Evolutionary conservation across 2,113 vertebrate genomes (phyloP).

Genomic region (Syrrhaptes paradoxus): DNA sequence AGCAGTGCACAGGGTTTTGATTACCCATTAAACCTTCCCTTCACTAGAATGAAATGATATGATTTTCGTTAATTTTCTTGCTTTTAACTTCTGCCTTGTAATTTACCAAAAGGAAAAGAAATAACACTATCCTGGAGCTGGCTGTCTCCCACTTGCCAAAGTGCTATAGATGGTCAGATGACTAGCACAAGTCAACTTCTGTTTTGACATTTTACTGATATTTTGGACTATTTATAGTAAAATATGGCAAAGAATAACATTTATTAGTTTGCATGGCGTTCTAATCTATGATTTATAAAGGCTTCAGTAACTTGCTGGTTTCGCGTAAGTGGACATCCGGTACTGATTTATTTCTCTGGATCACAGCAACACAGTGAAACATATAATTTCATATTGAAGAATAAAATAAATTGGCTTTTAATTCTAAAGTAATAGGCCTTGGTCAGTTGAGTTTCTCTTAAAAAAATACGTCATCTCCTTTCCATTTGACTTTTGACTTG

Average conservation of each 20-base stretch:
- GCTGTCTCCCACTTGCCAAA: background rate
- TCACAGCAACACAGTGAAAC: background rate
- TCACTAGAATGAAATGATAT: background rate
- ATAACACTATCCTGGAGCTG: background rate
- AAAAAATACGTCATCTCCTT: background rate
- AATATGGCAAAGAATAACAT: background rate
- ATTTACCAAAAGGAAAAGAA: background rate
- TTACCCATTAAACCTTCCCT: background rate
- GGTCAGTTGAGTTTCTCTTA: background rate
- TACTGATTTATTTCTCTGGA: background rate
- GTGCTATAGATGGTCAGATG: background rate
- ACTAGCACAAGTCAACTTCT: background rate
- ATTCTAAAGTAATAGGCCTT: background rate
- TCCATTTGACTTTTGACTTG: background rate
- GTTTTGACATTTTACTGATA: background rate
- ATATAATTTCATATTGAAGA: background rate
- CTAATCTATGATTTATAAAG: background rate
- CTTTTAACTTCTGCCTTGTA: slow-evolving; percentile 10
- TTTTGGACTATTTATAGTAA: background rate
- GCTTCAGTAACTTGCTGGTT: background rate
- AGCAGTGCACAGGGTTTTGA: background rate
- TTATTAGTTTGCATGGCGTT: background rate
- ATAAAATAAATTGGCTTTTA: background rate
- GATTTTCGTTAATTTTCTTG: background rate
- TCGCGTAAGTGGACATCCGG: background rate